Percentiles rank a stretch among this genome's conserved stretches.
phyloP scores from a whole-genome alignment of 2,113 vertebrate species.

The Sialia sialis region DNA sequence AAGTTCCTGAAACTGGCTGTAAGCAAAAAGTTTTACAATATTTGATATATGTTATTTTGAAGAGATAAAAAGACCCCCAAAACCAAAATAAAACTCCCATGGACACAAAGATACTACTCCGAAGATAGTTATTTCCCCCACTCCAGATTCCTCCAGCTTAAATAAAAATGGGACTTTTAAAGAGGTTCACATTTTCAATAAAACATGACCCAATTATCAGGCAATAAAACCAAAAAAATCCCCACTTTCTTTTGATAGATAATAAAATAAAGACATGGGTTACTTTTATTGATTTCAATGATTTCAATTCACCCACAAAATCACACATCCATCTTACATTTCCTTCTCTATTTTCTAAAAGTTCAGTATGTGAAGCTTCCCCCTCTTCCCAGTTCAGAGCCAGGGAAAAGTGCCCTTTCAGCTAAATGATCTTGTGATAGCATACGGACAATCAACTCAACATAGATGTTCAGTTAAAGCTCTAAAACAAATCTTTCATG shows the following conservation, averaged over 20 bases:
- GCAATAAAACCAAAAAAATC: neutral
- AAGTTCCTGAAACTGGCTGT: neutral
- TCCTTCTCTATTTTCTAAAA: neutral
- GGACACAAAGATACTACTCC: neutral
- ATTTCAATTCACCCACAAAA: neutral
- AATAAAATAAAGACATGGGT: neutral
- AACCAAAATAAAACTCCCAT: neutral
- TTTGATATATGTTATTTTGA: neutral
- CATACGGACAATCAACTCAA: neutral
- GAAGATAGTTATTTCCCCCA: fast-evolving
- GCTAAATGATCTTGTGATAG: neutral
- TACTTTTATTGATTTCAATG: neutral
- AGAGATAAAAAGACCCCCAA: neutral
- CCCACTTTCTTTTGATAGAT: neutral
- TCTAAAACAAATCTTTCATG: neutral
- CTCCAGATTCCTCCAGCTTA: neutral
- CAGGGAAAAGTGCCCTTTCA: neutral
- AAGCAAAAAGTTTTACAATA: neutral
- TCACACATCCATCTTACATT: neutral
- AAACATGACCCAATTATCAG: neutral
- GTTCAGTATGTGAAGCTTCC: neutral
- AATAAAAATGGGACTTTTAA: neutral
- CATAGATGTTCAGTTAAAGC: fast-evolving
- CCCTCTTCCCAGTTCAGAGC: neutral
- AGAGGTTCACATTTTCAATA: neutral